Base-by-base conservation (phyloP, 1,140 invertebrate species). In the Penaeus japonicus region DNA sequence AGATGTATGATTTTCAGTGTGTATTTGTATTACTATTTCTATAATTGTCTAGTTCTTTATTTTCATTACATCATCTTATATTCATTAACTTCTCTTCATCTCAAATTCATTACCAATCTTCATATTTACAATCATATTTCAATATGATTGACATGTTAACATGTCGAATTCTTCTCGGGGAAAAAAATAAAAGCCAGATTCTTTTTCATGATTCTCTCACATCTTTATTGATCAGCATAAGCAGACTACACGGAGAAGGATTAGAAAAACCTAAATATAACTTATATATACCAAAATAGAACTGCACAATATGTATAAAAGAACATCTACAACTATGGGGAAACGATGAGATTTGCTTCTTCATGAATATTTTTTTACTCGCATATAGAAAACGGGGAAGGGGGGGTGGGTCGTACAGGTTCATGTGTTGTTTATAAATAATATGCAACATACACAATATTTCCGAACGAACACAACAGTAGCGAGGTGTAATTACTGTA, bases 231-330 rank as follows among this genome's bases (percentile, higher is more conserved):
- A 89, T 89, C 87, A 84, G 87, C 87, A 83, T 53, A 89, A 89
- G 87, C 87, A 89, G 87, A 65, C 87, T 84, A 89, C 87, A 89
- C 59, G 82, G 87, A 89, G 82, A 84, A 89, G 87, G 87, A 89
- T 89, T 89, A 89, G 87, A 89, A 89, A 89, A 89, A 89, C 87
- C 87, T 89, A 89, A 89, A 84, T 78, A 80, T 89, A 89, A 89
- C 87, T 89, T 89, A 89, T 89, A 89, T 89, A 89, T 89, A 89
- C 87, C 87, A 89, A 89, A 89, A 89, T 89, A 89, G 70, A 89
- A 89, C 87, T 89, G 87, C 87, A 89, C 87, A 89, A 84, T 89
- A 89, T 89, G 87, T 89, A 89, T 89, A 89, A 89, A 89, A 89
- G 78, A 89, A 89, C 75, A 84, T 84, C 77, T 89, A 89, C 87